These are phyloP conservation scores for Monopterus albus DNA, from an alignment of 2,113 vertebrate genomes.

Conservation along the genomic window DNA sequence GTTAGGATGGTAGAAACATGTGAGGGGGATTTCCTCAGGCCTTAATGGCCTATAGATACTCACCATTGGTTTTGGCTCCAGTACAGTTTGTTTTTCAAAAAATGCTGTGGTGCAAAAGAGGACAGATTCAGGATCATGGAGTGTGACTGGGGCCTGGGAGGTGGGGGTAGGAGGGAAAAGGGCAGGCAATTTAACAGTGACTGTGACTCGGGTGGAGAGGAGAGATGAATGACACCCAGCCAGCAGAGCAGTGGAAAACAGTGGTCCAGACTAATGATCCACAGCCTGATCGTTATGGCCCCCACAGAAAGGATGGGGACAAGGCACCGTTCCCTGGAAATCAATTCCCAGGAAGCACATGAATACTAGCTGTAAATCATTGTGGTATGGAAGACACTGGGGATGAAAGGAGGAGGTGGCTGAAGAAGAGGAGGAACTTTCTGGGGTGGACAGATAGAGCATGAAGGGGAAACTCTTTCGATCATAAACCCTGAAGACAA, in stretches of 20 bases:
- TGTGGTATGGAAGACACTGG: slow-evolving; percentile 43
- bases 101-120: slow-evolving; percentile 72
- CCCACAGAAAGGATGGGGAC: slow-evolving; percentile 78
- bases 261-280: slow-evolving; percentile 84
- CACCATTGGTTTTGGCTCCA: slow-evolving; percentile 31
- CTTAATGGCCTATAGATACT: slow-evolving; percentile 42
- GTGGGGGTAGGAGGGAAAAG: slow-evolving; percentile 55
- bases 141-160: slow-evolving; percentile 53
- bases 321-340: slow-evolving; percentile 77
- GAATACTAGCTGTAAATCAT: slow-evolving; percentile 79
- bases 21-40: slow-evolving; percentile 32
- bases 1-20: background rate
- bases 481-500: slow-evolving; percentile 76
- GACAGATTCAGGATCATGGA: slow-evolving; percentile 77
- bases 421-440: slow-evolving; percentile 42
- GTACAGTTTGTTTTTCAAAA: slow-evolving; percentile 63
- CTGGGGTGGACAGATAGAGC: slow-evolving; percentile 51
- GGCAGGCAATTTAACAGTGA: slow-evolving; percentile 71
- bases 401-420: slow-evolving; percentile 57
- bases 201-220: slow-evolving; percentile 60
- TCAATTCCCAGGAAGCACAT: slow-evolving; percentile 80
- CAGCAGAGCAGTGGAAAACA: slow-evolving; percentile 80
- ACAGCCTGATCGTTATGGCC: slow-evolving; percentile 81
- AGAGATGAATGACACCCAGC: slow-evolving; percentile 78
- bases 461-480: slow-evolving; percentile 68